A percentile compares a stretch with the other conserved stretches of the same genome.
Conservation (phyloP, 2,113 vertebrate species). For the Notiomystis cincta region DNA sequence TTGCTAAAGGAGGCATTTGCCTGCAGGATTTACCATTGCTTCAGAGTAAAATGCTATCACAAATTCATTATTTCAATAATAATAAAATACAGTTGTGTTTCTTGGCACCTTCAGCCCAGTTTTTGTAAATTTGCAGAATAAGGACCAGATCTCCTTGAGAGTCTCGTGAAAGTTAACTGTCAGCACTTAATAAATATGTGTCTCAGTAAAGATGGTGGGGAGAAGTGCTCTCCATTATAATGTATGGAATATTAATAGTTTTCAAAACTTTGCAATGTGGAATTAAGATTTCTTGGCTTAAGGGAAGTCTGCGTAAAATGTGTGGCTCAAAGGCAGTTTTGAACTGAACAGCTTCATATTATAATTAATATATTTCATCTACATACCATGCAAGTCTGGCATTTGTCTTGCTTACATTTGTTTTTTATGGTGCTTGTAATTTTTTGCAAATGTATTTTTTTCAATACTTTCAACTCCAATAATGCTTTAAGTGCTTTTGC, state of each 20-base stretch:
- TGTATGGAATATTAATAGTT: neutral
- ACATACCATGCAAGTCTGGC: neutral
- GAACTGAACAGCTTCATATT: neutral
- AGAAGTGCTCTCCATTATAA: neutral
- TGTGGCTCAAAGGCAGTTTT: constrained; percentile 1
- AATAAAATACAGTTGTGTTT: constrained; percentile 39
- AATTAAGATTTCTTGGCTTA: neutral
- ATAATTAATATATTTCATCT: constrained; percentile 37
- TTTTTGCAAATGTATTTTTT: constrained; percentile 7
- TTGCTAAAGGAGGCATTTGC: neutral
- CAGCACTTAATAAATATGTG: constrained; percentile 41
- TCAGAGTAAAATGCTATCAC: constrained; percentile 2
- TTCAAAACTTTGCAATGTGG: neutral
- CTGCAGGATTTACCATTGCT: neutral
- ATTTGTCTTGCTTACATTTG: constrained; percentile 1
- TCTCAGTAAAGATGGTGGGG: neutral
- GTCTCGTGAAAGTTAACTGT: constrained; percentile 28
- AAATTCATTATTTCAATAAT: constrained; percentile 23
- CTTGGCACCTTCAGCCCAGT: neutral
- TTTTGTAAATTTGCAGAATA: constrained; percentile 1
- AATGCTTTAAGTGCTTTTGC: neutral
- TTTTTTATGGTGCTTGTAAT: neutral
- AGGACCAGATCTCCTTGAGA: constrained; percentile 13
- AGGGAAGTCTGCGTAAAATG: neutral
- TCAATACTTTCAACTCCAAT: neutral